Conservation (phyloP, 2,797 vertebrate genomes). For the Crocodylus rhombifer region DNA sequence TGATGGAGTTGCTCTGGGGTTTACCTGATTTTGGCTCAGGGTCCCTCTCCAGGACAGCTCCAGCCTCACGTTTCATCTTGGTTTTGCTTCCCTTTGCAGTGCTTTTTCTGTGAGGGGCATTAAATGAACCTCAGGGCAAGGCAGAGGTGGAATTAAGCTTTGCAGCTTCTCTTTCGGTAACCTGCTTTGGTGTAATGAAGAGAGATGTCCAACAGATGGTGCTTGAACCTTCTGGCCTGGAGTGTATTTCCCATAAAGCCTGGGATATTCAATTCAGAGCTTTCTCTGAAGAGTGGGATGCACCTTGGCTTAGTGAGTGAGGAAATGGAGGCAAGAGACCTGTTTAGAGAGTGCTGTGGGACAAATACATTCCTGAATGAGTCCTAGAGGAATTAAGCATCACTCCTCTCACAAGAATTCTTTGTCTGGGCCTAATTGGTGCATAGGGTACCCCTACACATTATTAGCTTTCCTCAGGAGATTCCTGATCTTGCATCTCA, state of each 20-base stretch:
- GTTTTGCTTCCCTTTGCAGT: not conserved
- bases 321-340: not conserved
- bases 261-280: accelerated
- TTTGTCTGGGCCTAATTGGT: slow-evolving; percentile 19
- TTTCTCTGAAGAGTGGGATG: accelerated
- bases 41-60: not conserved
- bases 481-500: slow-evolving; percentile 7
- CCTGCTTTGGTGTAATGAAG: slow-evolving; percentile 20
- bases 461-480: not conserved
- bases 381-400: slow-evolving; percentile 9
- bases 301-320: accelerated
- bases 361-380: not conserved
- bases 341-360: not conserved
- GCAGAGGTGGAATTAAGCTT: not conserved
- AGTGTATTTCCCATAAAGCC: accelerated
- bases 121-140: not conserved
- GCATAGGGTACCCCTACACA: slow-evolving; percentile 14
- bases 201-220: slow-evolving; percentile 63
- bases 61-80: not conserved
- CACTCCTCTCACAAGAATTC: slow-evolving; percentile 5
- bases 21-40: not conserved
- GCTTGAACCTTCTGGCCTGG: slow-evolving; percentile 8
- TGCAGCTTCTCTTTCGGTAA: not conserved
- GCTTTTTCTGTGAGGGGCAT: not conserved
- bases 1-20: not conserved